Evolutionary conservation across 2,888 invertebrate genomes (phyloP), one percentile per base, ranked within the genome.

Genomic region (Gibbula magus): DNA sequence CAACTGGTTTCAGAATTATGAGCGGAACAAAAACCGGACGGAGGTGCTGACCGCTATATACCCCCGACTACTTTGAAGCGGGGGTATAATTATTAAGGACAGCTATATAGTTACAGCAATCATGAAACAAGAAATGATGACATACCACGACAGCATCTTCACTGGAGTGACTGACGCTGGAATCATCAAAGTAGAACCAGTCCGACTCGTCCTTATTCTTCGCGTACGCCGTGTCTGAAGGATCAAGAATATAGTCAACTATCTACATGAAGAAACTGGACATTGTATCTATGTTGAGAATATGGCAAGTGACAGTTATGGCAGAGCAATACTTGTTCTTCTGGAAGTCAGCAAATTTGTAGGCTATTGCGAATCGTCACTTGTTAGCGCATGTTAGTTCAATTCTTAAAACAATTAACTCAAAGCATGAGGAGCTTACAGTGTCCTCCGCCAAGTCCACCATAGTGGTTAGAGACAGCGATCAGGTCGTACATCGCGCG

Each of bases 101-200:
- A n/a, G n/a, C n/a, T n/a, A n/a, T n/a, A n/a, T n/a, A n/a, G n/a
- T n/a, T 75, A 25, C 4, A n/a, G 56, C 22, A 25, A 56, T n/a
- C 18, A 10, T 13, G n/a, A 18, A 0, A n/a, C 0, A 32, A n/a
- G 25, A 35, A 20, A 56, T 18, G 16, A 25, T 39, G 8, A 85
- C 93, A 91, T 88, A 94, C 94, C 87, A 94, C 93, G 81, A 93
- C 92, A 77, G 90, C 86, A 20, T 93, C 93, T 82, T 93, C 93
- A 22, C 88, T 87, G 20, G 92, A 89, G 29, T 88, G 85, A 0
- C 93, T 89, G 2, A 94, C 94, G 84, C 89, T 91, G 53, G 93
- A 93, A 85, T 94, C 94, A 89, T 94, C 94, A 88, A 94, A 94
- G 83, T 93, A 91, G 88, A 94, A 93, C 94, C 94, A 94, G 51